phyloP scores from a whole-genome alignment of 2,797 vertebrate species.

The Heliangelus exortis region DNA sequence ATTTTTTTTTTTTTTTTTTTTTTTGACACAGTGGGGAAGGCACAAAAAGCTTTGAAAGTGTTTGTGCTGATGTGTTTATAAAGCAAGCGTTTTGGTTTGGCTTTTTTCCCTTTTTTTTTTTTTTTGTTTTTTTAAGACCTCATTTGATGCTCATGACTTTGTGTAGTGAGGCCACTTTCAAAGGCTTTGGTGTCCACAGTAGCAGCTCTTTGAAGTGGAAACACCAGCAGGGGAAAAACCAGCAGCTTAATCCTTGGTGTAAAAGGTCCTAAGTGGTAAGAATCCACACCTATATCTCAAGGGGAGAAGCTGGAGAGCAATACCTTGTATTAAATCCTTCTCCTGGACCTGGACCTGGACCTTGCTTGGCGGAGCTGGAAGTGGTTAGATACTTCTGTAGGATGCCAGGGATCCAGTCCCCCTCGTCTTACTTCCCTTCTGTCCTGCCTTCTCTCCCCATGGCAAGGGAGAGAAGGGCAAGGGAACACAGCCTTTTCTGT shows the following conservation, averaged over 20 bases:
- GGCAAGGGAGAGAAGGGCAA: not conserved
- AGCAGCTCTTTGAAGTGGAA: slow-evolving; percentile 51
- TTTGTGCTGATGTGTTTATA: not conserved
- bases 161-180: not conserved
- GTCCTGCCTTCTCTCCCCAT: not conserved
- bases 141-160: slow-evolving; percentile 14
- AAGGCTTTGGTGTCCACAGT: slow-evolving; percentile 35
- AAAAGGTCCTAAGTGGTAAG: not conserved
- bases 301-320: not conserved
- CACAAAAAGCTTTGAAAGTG: slow-evolving; percentile 21
- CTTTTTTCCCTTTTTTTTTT: not conserved
- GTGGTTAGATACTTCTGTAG: not conserved
- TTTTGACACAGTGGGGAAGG: not conserved
- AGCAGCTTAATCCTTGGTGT: not conserved
- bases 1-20: not conserved
- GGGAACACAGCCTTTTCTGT: not conserved
- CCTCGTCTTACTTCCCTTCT: not conserved
- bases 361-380: accelerated
- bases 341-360: not conserved
- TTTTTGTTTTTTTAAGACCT: not conserved
- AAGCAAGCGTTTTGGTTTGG: not conserved
- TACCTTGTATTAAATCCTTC: not conserved
- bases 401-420: not conserved
- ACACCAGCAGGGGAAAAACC: not conserved
- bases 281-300: not conserved